Conservation (phyloP, 1,140 invertebrate genomes). For the Grapholita molesta region DNA sequence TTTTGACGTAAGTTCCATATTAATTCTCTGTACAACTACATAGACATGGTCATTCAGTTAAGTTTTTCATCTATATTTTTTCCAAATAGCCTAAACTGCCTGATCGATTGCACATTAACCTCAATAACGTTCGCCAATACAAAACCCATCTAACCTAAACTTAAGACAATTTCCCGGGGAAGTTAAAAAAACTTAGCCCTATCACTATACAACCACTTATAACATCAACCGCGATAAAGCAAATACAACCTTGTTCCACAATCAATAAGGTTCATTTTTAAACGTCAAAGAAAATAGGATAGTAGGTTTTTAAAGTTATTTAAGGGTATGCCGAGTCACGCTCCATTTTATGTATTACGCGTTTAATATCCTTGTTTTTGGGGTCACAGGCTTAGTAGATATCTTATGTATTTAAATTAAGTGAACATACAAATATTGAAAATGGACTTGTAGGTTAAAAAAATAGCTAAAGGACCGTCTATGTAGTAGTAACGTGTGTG, state of each 20-base stretch:
- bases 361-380: not conserved
- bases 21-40: too few relatives aligned
- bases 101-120: not conserved
- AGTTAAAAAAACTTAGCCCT: not conserved
- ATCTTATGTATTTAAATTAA: not conserved
- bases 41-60: too few relatives aligned
- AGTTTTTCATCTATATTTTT: not conserved
- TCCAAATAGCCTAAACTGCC: not conserved
- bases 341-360: not conserved
- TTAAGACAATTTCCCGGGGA: not conserved
- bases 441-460: too few relatives aligned
- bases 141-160: not conserved
- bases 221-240: not conserved
- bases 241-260: not conserved
- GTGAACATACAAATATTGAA: too few relatives aligned
- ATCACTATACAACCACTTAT: not conserved
- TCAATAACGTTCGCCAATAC: not conserved
- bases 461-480: too few relatives aligned
- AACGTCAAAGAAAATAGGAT: not conserved
- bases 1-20: too few relatives aligned
- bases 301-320: not conserved
- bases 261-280: not conserved
- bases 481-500: too few relatives aligned
- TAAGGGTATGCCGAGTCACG: not conserved
- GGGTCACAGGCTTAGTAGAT: not conserved